A percentile compares a stretch with the other conserved stretches of the same genome.
Conservation (phyloP, 2,797 vertebrate species). For the Meda fulgida region DNA sequence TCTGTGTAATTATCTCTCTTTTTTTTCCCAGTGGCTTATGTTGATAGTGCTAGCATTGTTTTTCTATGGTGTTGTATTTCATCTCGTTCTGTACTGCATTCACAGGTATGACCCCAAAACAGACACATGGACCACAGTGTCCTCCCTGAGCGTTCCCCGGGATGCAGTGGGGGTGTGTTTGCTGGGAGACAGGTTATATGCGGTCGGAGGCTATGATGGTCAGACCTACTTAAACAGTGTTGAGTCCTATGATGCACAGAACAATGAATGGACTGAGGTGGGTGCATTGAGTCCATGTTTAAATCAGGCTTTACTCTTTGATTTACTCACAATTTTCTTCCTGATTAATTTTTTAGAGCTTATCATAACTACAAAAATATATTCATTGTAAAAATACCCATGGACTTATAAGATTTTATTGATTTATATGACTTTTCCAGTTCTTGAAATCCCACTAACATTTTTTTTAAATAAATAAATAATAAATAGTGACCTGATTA, state of each 20-base stretch:
- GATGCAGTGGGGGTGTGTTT: slow-evolving; percentile 93
- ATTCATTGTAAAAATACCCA: no score
- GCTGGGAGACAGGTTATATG: slow-evolving; percentile 91
- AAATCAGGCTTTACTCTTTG: no score
- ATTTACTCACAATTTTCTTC: no score
- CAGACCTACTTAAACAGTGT: slow-evolving; percentile 91
- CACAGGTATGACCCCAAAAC: slow-evolving; percentile 94
- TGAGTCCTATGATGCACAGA: slow-evolving; percentile 94
- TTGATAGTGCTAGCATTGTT: neutral
- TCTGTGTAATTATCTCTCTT: neutral
- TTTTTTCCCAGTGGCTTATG: neutral
- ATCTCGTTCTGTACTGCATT: slow-evolving; percentile 3
- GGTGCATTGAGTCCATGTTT: neutral
- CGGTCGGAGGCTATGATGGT: slow-evolving; percentile 96
- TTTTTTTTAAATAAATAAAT: no score
- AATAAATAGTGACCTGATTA: no score
- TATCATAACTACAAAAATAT: no score
- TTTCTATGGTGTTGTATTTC: neutral
- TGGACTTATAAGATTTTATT: no score
- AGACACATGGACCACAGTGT: slow-evolving; percentile 93
- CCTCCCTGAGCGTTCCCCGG: slow-evolving; percentile 88
- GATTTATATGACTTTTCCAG: no score
- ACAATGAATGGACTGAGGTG: slow-evolving; percentile 98
- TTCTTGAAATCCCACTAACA: no score
- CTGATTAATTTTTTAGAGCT: no score